These are phyloP conservation scores for Spilosoma lubricipeda DNA, from an alignment of 2,888 invertebrate genomes.

Conservation along the genomic window DNA sequence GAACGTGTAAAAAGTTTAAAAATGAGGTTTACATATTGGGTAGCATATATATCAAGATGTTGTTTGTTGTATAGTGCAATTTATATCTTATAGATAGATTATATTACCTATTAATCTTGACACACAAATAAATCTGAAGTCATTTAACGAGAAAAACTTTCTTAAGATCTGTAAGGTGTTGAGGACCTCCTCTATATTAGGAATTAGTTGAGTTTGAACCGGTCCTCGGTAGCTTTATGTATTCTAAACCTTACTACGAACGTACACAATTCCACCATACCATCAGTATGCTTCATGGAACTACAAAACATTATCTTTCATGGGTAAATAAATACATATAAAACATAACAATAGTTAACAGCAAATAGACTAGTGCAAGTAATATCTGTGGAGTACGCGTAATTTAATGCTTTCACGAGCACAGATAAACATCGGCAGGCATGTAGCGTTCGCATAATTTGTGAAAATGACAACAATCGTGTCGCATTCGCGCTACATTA, in stretches of 20 bases:
- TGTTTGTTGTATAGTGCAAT: no score
- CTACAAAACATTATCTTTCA: conserved; percentile 37
- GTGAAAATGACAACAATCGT: conserved; percentile 83
- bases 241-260: not conserved
- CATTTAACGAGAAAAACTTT: no score
- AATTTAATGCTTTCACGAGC: conserved; percentile 79
- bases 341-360: conserved; percentile 40
- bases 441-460: conserved; percentile 81
- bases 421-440: conserved; percentile 80
- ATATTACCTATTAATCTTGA: no score
- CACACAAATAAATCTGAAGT: no score
- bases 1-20: no score
- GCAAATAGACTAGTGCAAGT: conserved; percentile 58
- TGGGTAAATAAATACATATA: conserved; percentile 34
- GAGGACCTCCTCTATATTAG: no score
- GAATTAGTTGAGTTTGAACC: no score
- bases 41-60: no score
- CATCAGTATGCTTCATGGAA: conserved; percentile 1
- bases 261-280: not conserved
- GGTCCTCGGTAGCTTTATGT: not conserved
- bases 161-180: no score
- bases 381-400: conserved; percentile 70
- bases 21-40: no score
- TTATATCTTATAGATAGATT: no score
- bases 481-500: conserved; percentile 80